phyloP scores from a whole-genome alignment of 2,113 vertebrate genomes.

The Campylorhamphus procurvoides region DNA sequence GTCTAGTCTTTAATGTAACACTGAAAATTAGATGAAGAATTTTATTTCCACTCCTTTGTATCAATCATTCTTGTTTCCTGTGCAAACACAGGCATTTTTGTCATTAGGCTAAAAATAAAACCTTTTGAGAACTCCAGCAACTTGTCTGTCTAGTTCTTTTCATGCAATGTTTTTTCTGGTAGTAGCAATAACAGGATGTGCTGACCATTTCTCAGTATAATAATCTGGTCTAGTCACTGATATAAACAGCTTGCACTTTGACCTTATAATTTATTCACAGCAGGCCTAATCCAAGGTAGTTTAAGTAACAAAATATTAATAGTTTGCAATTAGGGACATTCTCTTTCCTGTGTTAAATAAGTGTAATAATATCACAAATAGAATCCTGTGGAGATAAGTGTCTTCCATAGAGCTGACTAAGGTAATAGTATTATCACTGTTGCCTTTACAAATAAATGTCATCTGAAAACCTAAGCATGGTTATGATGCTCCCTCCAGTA shows the following conservation, averaged over 20 bases:
- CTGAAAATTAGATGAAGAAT: constrained; percentile 31
- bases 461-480: not conserved
- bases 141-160: constrained; percentile 56
- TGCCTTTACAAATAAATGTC: not conserved
- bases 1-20: not conserved
- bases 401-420: not conserved
- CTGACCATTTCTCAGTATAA: constrained; percentile 32
- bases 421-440: not conserved
- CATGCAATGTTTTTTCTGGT: constrained; percentile 39
- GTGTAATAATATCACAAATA: not conserved
- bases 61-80: constrained; percentile 68
- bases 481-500: not conserved
- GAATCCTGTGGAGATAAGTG: not conserved
- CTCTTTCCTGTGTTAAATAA: not conserved
- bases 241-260: constrained; percentile 44
- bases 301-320: constrained; percentile 54
- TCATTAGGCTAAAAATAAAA: constrained; percentile 74
- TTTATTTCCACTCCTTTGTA: constrained; percentile 41
- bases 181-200: constrained; percentile 42
- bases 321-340: constrained; percentile 6
- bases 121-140: constrained; percentile 52
- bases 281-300: not conserved
- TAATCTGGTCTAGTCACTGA: constrained; percentile 15
- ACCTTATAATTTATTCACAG: constrained; percentile 32
- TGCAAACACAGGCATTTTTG: constrained; percentile 77